Base-by-base conservation (phyloP, 2,888 invertebrate species). In the Platypus cylindrus region DNA sequence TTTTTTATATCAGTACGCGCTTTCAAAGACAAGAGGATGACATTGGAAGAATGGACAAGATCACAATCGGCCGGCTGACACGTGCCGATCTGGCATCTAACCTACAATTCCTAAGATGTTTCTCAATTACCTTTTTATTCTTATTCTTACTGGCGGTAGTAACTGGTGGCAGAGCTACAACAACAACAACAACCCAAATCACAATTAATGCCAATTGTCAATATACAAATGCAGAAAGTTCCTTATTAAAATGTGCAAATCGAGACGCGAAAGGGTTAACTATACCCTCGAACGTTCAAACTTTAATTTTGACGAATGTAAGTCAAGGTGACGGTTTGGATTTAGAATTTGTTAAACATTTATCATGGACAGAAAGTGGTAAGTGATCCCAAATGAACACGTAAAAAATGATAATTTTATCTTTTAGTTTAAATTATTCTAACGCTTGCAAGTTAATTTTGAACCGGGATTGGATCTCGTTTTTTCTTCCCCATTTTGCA, bases 361-460 rank as follows among this genome's bases (percentile, higher is more conserved):
- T 78, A 42, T 48, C 58, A 38, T 78, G 78, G 78, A 69, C 63
- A 2, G 54, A 64, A 52, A 74, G 77, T 47, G 63, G 62, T 37
- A 56, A 34, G 41, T 41, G 17, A 7, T 11, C 12, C 3, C 9
- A 27, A 4, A 11, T 30, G 9, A 30, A 11, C 5, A 11, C n/a
- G 13, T 11, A 30, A 17, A 11, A 4, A 13, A 22, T 11, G 12
- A 31, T 22, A 20, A 5, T 20, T 20, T 5, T 20, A 5, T 9
- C 5, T 9, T 9, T 20, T 20, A 20, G 5, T 9, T 20, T 20
- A 20, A 20, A 20, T 7, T 20, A n/a, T n/a, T n/a, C n/a, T n/a
- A n/a, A n/a, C n/a, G n/a, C n/a, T n/a, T n/a, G n/a, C n/a, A n/a
- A n/a, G n/a, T n/a, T n/a, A n/a, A n/a, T n/a, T n/a, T n/a, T n/a